Base-by-base conservation (phyloP, 1,140 invertebrate species). In the Eupristina koningsbergeri region DNA sequence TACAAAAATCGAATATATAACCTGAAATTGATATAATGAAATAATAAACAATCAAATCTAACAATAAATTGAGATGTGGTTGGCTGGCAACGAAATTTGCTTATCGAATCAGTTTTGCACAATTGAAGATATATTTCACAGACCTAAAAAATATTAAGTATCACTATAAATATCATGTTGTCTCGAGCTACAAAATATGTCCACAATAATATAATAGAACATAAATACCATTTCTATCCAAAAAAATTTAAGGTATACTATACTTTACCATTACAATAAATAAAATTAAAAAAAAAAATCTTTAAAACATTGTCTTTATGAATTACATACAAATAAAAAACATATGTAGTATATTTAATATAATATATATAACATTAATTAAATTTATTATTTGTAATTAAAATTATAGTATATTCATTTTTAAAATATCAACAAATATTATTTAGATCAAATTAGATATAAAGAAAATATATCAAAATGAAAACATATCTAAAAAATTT, bases 181-280 rank as follows among this genome's bases (percentile, higher is more conserved):
- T 89, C 87, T 63, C 89, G 87, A 81, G 85, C 85, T 79, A 74
- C 89, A 50, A 91, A 90, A 88, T 89, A 87, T 29, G 58, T 89
- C 8, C 87, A 87, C 45, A 88, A 87, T 78, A 77, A 71, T 53
- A n/a, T 89, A 26, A 71, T 85, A n/a, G 86, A 87, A 53, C 77
- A 84, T 34, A 86, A 58, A 34, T 82, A 87, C 45, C 85, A 87
- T 34, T 85, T 69, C 36, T 80, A 50, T 13, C 85, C 85, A 73
- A 80, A 85, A n/a, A 87, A 86, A 81, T 80, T 88, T 34, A 87
- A 88, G 86, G 89, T 90, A 81, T 58, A 64, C 45, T 50, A 81
- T 0, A 17, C 50, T 39, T 41, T 71, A 41, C 6, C 3, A 6
- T 34, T 34, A 31, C 11, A 22, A 26, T 19, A 7, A 22, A 13